phyloP scores from a whole-genome alignment of 1,140 invertebrate species.

The Streblospio benedicti region DNA sequence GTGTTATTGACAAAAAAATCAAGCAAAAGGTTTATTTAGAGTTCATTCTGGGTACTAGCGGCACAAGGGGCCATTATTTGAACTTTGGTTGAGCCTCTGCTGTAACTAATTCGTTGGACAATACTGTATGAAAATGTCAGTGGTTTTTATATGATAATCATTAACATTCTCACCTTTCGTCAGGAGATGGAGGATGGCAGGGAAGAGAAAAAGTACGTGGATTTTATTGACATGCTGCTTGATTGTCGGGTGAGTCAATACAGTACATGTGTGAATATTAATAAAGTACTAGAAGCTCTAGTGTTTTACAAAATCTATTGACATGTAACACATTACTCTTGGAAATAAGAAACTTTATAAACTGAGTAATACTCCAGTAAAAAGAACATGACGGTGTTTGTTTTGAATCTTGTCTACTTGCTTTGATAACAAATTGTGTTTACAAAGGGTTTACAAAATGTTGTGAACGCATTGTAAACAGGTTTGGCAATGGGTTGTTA shows the following conservation, averaged over 20 bases:
- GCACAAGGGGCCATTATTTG: background rate
- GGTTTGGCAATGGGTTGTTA: no score
- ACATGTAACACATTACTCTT: background rate
- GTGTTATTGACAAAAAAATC: slow-evolving; percentile 23
- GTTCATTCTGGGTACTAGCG: background rate
- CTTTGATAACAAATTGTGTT: no score
- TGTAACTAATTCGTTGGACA: background rate
- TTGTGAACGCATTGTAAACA: no score
- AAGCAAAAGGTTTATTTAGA: background rate
- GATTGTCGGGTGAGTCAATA: background rate
- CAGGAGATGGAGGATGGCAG: background rate
- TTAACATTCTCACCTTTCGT: background rate
- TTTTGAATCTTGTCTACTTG: no score
- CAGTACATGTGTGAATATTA: background rate
- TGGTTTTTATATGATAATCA: background rate
- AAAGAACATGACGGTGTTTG: no score
- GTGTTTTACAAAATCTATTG: background rate
- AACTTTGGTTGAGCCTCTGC: background rate
- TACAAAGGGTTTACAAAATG: no score
- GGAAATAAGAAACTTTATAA: no score
- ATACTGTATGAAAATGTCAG: background rate
- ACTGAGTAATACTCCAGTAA: no score
- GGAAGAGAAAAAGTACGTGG: background rate
- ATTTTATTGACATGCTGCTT: slow-evolving; percentile 8
- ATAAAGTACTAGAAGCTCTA: background rate